These are phyloP conservation scores for Thunnus maccoyii DNA, from an alignment of 2,113 vertebrate genomes.

Conservation along the genomic window DNA sequence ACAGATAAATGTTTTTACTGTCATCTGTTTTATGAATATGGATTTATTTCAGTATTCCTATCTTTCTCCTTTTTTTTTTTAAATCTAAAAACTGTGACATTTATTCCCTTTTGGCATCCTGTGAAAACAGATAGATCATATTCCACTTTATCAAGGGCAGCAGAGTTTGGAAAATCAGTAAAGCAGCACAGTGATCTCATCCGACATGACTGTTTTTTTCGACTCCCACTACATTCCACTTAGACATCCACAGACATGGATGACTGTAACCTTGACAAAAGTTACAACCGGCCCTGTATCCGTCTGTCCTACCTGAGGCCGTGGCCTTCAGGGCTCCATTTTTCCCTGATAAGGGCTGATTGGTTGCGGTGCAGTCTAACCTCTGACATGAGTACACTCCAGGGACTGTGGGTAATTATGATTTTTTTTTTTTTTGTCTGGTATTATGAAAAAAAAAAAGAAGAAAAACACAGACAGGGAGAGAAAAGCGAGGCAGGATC, in stretches of 20 bases:
- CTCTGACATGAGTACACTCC: slow-evolving; percentile 49
- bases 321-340: slow-evolving; percentile 12
- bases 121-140: slow-evolving; percentile 21
- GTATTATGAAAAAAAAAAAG: background rate
- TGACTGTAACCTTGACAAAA: slow-evolving; percentile 41
- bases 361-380: slow-evolving; percentile 54
- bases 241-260: slow-evolving; percentile 22
- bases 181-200: slow-evolving; percentile 11
- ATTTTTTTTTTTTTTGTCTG: slow-evolving; percentile 13
- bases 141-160: slow-evolving; percentile 1
- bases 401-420: slow-evolving; percentile 54
- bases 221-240: slow-evolving; percentile 29
- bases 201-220: slow-evolving; percentile 18
- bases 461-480: slow-evolving; percentile 41
- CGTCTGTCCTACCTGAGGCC: slow-evolving; percentile 32
- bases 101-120: slow-evolving; percentile 42
- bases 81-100: slow-evolving; percentile 48
- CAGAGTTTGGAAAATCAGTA: slow-evolving; percentile 33
- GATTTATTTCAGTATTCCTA: slow-evolving; percentile 17
- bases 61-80: background rate
- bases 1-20: slow-evolving; percentile 42
- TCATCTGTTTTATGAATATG: slow-evolving; percentile 41
- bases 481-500: slow-evolving; percentile 44
- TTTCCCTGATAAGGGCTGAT: slow-evolving; percentile 55
- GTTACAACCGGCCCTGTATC: slow-evolving; percentile 20